Conservation (phyloP, 2,797 vertebrate species). For the Buphagus erythrorhynchus region DNA sequence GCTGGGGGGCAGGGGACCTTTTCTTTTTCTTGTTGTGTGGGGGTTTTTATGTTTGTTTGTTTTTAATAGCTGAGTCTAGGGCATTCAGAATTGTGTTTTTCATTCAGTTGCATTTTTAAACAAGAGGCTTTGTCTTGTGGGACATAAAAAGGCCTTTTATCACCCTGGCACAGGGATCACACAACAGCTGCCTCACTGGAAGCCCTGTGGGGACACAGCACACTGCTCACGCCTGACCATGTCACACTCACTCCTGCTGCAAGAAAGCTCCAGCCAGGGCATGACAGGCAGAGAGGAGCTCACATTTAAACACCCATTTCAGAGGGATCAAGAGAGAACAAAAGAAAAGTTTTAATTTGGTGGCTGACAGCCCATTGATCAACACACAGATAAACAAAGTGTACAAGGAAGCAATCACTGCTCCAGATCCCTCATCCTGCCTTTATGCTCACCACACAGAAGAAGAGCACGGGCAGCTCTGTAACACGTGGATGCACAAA, state of each 20-base stretch:
- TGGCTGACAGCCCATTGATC: neutral
- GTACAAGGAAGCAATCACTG: neutral
- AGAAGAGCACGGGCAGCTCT: neutral
- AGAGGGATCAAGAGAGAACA: neutral
- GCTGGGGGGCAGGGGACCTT: neutral
- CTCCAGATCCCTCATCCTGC: neutral
- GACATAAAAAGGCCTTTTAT: constrained; percentile 42
- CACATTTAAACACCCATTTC: neutral
- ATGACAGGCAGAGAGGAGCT: neutral
- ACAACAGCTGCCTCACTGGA: neutral
- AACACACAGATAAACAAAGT: neutral
- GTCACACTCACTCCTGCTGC: neutral
- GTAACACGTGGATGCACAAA: neutral
- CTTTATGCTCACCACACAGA: neutral
- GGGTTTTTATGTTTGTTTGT: neutral
- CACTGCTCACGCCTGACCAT: neutral
- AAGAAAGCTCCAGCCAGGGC: neutral
- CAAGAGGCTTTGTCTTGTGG: constrained; percentile 37
- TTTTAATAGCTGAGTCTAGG: constrained; percentile 29
- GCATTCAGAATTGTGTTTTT: constrained; percentile 21
- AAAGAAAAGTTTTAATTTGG: neutral
- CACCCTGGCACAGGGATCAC: neutral
- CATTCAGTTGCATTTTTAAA: constrained; percentile 47
- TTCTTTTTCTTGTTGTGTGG: neutral
- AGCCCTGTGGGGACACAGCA: neutral